Base-by-base conservation (phyloP, 2,888 invertebrate genomes). In the Coecobrya sp. region DNA sequence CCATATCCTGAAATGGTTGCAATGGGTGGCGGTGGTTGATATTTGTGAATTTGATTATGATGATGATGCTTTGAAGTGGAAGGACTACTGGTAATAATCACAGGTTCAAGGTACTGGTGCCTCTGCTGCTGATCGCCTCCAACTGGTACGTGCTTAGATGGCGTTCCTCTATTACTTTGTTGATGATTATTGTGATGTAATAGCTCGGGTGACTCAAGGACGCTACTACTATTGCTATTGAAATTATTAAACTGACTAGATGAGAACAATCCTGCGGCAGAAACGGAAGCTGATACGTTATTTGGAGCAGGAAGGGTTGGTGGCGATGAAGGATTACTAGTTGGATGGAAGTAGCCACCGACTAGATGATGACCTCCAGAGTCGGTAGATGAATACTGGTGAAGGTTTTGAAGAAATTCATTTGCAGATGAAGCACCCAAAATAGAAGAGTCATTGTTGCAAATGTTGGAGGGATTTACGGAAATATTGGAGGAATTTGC, bases 91-190 rank as follows among this genome's bases (percentile, higher is more conserved):
- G 94, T 93, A 59, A 93, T 92, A 85, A 94, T 94, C 90, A 93
- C 93, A 93, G 93, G 94, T 88, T 94, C 93, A 93, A 94, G 94
- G 92, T 94, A 94, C 92, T 94, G 94, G 84, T 94, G 94, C 73
- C 92, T 91, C 65, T 93, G 93, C 11, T 86, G 89, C 22, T 86
- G 25, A 2, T 42, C 45, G 52, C 84, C 70, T 1, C 86, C 90
- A 73, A 11, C 22, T n/a, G 16, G 22, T 13, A 11, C 25, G 52
- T 82, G 85, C 25, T 87, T 87, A 22, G 49, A 36, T 30, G 90
- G 90, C 13, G 92, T 89, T 79, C 89, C 85, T 86, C 82, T 25
- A 25, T 16, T 52, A 45, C 36, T 70, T n/a, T 59, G 73, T 16
- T 52, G 76, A 16, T 52, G 86, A 68, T 62, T 36, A 86, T 70